Conservation (phyloP, 2,888 invertebrate genomes). For the Andrena chrysosceles region DNA sequence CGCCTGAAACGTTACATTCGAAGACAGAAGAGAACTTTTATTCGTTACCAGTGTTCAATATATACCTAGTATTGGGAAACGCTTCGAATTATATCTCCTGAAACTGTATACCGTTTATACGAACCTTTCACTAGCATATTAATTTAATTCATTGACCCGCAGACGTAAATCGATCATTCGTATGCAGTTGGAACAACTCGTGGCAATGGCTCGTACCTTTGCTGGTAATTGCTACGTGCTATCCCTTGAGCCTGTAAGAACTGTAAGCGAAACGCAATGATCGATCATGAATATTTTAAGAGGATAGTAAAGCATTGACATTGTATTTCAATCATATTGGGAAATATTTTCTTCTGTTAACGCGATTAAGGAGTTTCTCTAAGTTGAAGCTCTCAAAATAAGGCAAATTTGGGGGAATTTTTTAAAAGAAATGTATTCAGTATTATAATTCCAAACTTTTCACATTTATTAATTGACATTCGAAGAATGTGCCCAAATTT, state of each 20-base stretch:
- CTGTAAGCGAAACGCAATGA: neutral
- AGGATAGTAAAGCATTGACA: too few species aligned
- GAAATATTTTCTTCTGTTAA: neutral
- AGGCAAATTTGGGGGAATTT: too few species aligned
- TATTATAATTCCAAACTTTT: too few species aligned
- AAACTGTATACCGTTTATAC: neutral
- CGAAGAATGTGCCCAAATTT: too few species aligned
- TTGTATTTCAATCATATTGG: neutral
- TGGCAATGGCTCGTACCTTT: neutral
- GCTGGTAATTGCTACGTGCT: neutral
- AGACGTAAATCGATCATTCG: slow-evolving; percentile 33
- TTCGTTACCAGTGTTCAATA: slow-evolving; percentile 14
- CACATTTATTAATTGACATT: too few species aligned
- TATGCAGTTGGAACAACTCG: slow-evolving; percentile 29
- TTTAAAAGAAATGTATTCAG: neutral
- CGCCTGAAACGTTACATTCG: neutral
- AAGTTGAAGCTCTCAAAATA: too few species aligned
- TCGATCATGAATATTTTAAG: neutral
- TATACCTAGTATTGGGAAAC: slow-evolving; percentile 36
- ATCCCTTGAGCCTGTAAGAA: neutral
- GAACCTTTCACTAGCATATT: neutral
- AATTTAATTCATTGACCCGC: slow-evolving; percentile 1
- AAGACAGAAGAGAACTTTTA: neutral
- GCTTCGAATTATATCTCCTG: slow-evolving; percentile 24
- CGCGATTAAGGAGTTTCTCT: too few species aligned